Evolutionary conservation across 2,113 vertebrate genomes (phyloP).

Genomic region (Ovis aries): ARS-UI_Ramb_v3.0 NC_056054.1:48748001-48748500

Average conservation of each 20-base stretch:
- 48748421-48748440: neutral
- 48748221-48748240: neutral
- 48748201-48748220: neutral
- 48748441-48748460: constrained; percentile 53
- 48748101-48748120: neutral
- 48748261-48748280: constrained; percentile 34
- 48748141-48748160: neutral
- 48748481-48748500: constrained; percentile 19
- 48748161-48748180: neutral
- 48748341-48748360: constrained; percentile 24
- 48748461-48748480: constrained; percentile 8
- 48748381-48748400: constrained; percentile 35
- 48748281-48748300: constrained; percentile 50
- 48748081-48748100: neutral
- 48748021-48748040: neutral
- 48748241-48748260: neutral
- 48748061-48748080: neutral
- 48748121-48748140: neutral
- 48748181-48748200: neutral
- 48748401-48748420: neutral
- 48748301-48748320: constrained; percentile 64
- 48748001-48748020: neutral
- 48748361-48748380: constrained; percentile 52
- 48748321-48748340: constrained; percentile 37
- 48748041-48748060: neutral